phyloP scores from a whole-genome alignment of 2,113 vertebrate genomes.

The Leptobrachium ailaonicum region DNA sequence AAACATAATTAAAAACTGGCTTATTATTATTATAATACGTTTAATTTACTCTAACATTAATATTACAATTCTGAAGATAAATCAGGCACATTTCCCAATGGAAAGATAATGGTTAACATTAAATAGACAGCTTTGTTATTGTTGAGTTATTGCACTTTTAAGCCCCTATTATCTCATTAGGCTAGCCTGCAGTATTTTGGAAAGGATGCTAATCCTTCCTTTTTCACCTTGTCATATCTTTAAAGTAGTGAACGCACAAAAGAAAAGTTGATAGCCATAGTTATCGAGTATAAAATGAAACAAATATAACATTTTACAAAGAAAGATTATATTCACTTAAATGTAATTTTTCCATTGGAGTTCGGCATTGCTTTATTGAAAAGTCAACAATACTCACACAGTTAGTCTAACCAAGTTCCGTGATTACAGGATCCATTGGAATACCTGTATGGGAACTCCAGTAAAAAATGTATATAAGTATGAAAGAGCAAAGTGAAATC shows the following conservation, averaged over 20 bases:
- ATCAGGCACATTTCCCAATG: slow-evolving; percentile 32
- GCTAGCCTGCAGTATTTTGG: slow-evolving; percentile 22
- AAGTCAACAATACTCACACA: too few relatives aligned
- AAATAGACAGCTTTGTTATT: slow-evolving; percentile 28
- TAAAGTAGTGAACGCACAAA: neutral
- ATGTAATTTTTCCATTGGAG: neutral
- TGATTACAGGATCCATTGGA: too few relatives aligned
- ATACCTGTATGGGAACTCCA: too few relatives aligned
- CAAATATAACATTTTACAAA: neutral
- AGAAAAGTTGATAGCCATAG: neutral
- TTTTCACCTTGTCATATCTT: slow-evolving; percentile 24
- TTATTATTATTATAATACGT: slow-evolving; percentile 32
- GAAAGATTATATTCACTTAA: neutral
- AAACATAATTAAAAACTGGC: slow-evolving; percentile 48
- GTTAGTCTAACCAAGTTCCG: too few relatives aligned
- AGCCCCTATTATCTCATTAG: slow-evolving; percentile 23
- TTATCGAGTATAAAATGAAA: neutral
- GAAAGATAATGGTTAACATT: slow-evolving; percentile 42
- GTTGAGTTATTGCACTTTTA: slow-evolving; percentile 18
- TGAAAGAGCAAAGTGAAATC: too few relatives aligned
- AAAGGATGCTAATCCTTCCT: slow-evolving; percentile 19
- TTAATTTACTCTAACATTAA: slow-evolving; percentile 35
- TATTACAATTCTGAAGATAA: slow-evolving; percentile 40
- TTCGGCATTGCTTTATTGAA: too few relatives aligned
- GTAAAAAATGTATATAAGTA: too few relatives aligned